phyloP scores from a whole-genome alignment of 2,797 vertebrate genomes.

The Craterocephalus amniculus region DNA sequence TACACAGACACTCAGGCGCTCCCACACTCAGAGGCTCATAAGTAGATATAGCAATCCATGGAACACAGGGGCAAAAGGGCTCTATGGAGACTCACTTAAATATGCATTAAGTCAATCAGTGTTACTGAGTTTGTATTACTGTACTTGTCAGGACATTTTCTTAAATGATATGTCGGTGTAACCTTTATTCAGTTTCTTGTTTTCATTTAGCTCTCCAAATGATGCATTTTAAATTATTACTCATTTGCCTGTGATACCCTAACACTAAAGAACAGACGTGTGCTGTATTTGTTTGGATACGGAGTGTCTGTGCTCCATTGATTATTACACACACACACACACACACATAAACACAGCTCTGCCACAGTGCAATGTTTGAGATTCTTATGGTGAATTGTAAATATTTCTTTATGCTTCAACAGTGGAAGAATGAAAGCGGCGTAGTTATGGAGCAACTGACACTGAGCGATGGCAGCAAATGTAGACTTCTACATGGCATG shows the following conservation, averaged over 20 bases:
- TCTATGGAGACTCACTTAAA: constrained; percentile 30
- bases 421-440: constrained; percentile 18
- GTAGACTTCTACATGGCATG: constrained; percentile 5
- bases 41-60: constrained; percentile 8
- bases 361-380: neutral
- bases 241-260: neutral
- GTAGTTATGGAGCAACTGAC: constrained; percentile 19
- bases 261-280: neutral
- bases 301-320: constrained; percentile 11
- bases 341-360: constrained; percentile 7
- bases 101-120: constrained; percentile 35
- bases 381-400: constrained; percentile 9
- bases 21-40: constrained; percentile 6
- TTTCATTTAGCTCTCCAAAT: neutral
- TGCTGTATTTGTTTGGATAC: neutral
- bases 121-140: constrained; percentile 11
- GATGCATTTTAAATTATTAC: neutral
- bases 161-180: constrained; percentile 31
- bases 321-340: constrained; percentile 7
- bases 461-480: constrained; percentile 15
- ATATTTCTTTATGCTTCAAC: constrained; percentile 3
- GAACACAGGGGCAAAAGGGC: constrained; percentile 11
- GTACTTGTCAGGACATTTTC: constrained; percentile 6
- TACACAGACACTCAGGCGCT: constrained; percentile 33
- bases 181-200: constrained; percentile 11